These are phyloP conservation scores for Quadriops clusia DNA, from an alignment of 2,888 invertebrate species.

Conservation along the genomic window DNA sequence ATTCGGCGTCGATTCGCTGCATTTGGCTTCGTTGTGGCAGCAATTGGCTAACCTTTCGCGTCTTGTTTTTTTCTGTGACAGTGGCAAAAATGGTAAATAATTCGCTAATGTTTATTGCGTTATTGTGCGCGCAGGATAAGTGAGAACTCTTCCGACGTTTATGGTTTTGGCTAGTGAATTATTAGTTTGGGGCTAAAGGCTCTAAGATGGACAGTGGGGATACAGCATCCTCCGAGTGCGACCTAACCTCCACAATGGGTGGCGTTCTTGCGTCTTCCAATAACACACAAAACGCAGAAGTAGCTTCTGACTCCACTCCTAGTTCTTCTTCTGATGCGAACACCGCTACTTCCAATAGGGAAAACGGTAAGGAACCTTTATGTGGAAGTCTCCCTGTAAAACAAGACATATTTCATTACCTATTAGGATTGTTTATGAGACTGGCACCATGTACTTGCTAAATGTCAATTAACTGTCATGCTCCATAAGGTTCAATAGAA, in stretches of 20 bases:
- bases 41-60: conserved; percentile 1
- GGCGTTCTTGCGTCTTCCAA: conserved; percentile 28
- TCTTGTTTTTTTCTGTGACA: not conserved
- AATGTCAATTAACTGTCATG: too few relatives aligned
- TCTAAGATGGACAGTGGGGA: conserved; percentile 13
- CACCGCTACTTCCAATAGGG: too few relatives aligned
- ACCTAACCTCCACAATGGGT: conserved; percentile 31
- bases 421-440: too few relatives aligned
- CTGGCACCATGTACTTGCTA: too few relatives aligned
- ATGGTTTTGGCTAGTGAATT: not conserved
- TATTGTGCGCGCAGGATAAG: conserved; percentile 1
- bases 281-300: too few relatives aligned
- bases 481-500: too few relatives aligned
- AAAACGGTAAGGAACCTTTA: too few relatives aligned
- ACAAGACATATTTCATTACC: too few relatives aligned
- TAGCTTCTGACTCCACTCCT: conserved; percentile 25
- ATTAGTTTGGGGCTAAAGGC: conserved; percentile 5
- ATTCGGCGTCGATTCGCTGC: too few relatives aligned
- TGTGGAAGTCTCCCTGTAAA: too few relatives aligned
- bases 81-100: conserved; percentile 3
- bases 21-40: too few relatives aligned
- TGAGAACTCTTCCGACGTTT: not conserved
- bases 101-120: conserved; percentile 2
- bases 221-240: conserved; percentile 10
- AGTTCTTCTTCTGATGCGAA: conserved; percentile 32